Conservation (phyloP, 2,888 invertebrate genomes). For the Leucophenga montana region DNA sequence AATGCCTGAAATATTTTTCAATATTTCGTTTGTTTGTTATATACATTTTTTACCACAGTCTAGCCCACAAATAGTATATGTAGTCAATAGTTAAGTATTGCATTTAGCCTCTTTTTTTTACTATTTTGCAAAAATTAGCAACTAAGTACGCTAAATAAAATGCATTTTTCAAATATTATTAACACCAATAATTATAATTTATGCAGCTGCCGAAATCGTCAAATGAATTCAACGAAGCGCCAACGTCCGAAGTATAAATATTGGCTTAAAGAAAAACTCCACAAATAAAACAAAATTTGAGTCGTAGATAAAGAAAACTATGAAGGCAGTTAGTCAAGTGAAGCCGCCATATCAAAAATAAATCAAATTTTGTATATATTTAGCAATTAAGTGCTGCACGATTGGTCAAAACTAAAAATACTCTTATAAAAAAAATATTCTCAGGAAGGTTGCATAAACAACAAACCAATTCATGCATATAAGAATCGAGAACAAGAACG, state of each 20-base stretch:
- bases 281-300: too few species aligned
- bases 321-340: slow-evolving; percentile 6
- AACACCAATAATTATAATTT: too few species aligned
- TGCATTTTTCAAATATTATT: background rate
- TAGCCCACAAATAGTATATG: slow-evolving; percentile 47
- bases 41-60: background rate
- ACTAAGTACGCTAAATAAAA: slow-evolving; percentile 49
- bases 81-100: slow-evolving; percentile 14
- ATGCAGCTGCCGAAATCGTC: too few species aligned
- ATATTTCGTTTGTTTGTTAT: too few species aligned
- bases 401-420: background rate
- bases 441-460: too few species aligned
- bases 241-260: too few species aligned
- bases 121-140: slow-evolving; percentile 17
- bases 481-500: too few species aligned
- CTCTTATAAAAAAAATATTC: too few species aligned
- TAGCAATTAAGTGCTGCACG: background rate
- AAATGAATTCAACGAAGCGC: too few species aligned
- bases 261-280: too few species aligned
- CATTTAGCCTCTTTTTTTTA: slow-evolving; percentile 50
- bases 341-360: background rate
- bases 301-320: background rate
- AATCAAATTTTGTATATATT: background rate
- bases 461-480: too few species aligned
- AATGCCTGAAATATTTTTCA: slow-evolving; percentile 54